Conservation (phyloP, 1,140 invertebrate species). For the Bombus sibiricus region DNA sequence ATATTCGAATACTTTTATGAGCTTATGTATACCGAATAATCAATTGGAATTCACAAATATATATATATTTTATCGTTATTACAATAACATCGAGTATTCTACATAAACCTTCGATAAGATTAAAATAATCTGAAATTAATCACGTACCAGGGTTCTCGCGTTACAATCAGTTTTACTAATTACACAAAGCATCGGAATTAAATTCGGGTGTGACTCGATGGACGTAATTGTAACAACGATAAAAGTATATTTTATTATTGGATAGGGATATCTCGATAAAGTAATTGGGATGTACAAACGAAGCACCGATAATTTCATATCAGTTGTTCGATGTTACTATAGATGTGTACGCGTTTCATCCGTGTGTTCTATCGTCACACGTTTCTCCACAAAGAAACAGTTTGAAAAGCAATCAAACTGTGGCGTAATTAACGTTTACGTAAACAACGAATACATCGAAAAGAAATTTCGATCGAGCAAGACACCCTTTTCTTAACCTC, state of each 20-base stretch:
- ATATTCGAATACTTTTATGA: no score
- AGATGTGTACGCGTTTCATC: no score
- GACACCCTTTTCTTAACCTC: constrained; percentile 47
- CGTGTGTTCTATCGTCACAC: not conserved
- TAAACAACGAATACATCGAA: not conserved
- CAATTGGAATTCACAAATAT: no score
- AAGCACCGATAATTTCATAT: not conserved
- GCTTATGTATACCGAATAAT: no score
- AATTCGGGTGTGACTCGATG: not conserved
- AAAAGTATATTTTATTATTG: not conserved
- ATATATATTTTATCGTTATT: no score
- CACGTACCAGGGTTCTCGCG: not conserved
- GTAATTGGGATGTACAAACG: not conserved
- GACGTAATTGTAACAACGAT: not conserved
- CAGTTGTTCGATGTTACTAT: not conserved
- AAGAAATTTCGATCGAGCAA: constrained; percentile 22
- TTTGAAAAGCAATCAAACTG: not conserved
- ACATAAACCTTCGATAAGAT: not conserved
- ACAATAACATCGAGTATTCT: not conserved
- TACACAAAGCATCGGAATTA: not conserved
- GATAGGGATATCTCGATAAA: not conserved
- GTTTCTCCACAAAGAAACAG: not conserved
- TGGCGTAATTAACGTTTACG: constrained; percentile 29
- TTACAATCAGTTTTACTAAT: not conserved
- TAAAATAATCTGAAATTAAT: not conserved